Conservation (phyloP, 2,888 invertebrate species). For the Tenthredo mesomela region DNA sequence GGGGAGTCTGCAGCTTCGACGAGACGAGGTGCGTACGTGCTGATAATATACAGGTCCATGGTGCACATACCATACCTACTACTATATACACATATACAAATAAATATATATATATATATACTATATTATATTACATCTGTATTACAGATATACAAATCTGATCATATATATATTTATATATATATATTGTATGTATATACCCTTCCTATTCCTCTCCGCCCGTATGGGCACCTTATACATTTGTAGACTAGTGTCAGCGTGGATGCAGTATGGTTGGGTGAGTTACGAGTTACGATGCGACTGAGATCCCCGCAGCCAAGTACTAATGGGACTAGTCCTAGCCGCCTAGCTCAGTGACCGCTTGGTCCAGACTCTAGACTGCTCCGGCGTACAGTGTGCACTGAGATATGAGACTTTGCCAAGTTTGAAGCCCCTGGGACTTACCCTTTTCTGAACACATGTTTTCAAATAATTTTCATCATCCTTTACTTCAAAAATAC, state of each 20-base stretch:
- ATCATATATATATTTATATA: not conserved
- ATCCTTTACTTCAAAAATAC: not conserved
- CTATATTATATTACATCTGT: conserved; percentile 19
- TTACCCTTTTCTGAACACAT: not conserved
- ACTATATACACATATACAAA: not conserved
- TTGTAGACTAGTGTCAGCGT: conserved; percentile 12
- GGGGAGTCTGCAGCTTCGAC: conserved; percentile 1
- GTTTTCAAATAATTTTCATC: not conserved
- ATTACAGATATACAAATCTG: conserved; percentile 21
- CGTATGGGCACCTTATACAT: not conserved
- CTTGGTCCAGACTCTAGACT: conserved; percentile 12
- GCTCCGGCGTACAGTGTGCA: conserved; percentile 4
- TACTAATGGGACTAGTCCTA: conserved; percentile 66
- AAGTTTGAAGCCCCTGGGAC: not conserved
- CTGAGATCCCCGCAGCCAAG: conserved; percentile 63
- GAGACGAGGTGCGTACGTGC: conserved; percentile 31
- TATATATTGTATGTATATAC: not conserved
- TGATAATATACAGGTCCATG: not conserved
- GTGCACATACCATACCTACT: not conserved
- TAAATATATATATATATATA: too few relatives aligned
- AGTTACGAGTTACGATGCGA: conserved; percentile 62
- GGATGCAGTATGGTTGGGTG: conserved; percentile 6
- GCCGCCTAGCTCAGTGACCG: conserved; percentile 45
- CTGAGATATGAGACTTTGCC: conserved; percentile 7
- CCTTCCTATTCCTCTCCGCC: not conserved